Evolutionary conservation across 2,113 vertebrate species (phyloP), one percentile per base, ranked within the genome.

Genomic region (Mugil cephalus): DNA sequence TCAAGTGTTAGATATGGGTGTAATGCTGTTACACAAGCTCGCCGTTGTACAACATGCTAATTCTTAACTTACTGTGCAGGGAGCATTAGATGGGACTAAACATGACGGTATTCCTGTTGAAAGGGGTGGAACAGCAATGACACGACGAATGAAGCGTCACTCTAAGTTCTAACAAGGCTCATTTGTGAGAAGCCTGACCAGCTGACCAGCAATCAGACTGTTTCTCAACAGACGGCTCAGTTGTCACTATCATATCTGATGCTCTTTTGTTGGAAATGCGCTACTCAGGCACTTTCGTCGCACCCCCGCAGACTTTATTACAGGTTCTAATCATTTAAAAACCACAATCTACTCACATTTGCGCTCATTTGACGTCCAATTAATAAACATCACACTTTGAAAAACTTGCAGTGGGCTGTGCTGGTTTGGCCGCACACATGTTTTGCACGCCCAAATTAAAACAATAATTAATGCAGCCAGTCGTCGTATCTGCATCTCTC

Each of bases 21-120:
- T 87, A 89, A 90, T 82, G 54, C 64, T 77, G 86, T 87, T 87
- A 85, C 82, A 88, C 80, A 89, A 84, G 82, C 74, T 54, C 6
- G 30, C 69, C 61, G 80, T 75, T 80, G 82, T 83, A 75, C 71
- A 75, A 89, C 82, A 84, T 80, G 71, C 55, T 83, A 83, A 85
- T 88, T 85, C 76, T 80, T 81, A 65, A 73, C 83, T 84, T 58
- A 61, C 74, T 54, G 67, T 50, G 62, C 19, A 60, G 51, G 66
- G 45, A 38, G 55, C 51, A 46, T 40, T 54, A 48, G 7, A 79
- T 45, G 43, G 43, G 34, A 47, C 14, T 52, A 62, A 59, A 53
- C 34, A 63, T 30, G 54, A 47, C 53, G 59, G 34, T 9, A 6
- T 53, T 59, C 79, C 35, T 65, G 50, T 34, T 5, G 19, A 74